Base-by-base conservation (phyloP, 92 coral and sea anemone species). In the Epizoanthus ramosus region DNA sequence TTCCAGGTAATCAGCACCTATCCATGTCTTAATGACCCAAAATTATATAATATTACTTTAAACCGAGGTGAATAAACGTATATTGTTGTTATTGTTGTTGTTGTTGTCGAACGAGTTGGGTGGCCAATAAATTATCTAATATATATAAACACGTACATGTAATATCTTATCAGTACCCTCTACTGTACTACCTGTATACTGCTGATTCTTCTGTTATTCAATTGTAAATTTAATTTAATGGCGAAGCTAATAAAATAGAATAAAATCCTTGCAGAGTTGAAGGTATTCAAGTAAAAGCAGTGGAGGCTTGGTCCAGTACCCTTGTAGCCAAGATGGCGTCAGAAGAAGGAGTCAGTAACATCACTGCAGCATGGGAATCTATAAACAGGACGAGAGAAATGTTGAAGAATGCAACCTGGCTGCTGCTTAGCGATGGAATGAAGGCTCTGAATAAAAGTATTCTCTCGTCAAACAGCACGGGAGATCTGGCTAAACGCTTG, bases 361-460 rank as follows among this genome's bases (percentile, higher is more conserved):
- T 92, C 19, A 90, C 83, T 35, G 82, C 53, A 53, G 94, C 98
- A 1, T 92, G 92, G 80, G 73, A 66, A 23, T 96, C 99, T 57
- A 84, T 96, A 57, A 88, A 88, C 69, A 86, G 95, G 37, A 92
- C 97, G 3, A 88, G 95, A 59, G 81, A 80, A 54, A 71, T 93
- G 79, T 85, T 96, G 76, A 90, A 92, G 22, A 80, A 86, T 60
- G 90, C 90, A 8, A 81, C 66, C 68, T 80, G 54, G 75, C 75
- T 82, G 85, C 65, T 92, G 61, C 54, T 73, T 65, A 83, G 64
- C 19, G 87, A 88, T 53, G 92, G 89, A 10, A 52, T 79, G 21
- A 73, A 24, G 63, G 95, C 94, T 0, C 41, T 93, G 87, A 93
- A 92, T 69, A 89, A 87, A 24, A 85, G 95, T 15, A 70, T 85